Base-by-base conservation (phyloP, 2,113 vertebrate species). In the Australoheros scitulus region DNA sequence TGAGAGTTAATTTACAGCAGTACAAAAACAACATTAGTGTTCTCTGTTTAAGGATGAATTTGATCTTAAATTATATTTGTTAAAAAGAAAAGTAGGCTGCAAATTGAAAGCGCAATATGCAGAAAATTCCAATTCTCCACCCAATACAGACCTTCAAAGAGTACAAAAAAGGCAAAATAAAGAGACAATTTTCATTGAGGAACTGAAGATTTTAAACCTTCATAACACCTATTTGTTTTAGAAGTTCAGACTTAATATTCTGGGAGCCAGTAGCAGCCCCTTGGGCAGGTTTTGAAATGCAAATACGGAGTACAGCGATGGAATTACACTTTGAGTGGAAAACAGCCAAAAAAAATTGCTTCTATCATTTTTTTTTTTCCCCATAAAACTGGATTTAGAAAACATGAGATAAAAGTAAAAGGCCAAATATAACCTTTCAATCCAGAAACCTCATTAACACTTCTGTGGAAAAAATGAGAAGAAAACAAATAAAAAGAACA, bases 201-300 rank as follows among this genome's bases (percentile, higher is more conserved):
- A 72, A 81, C 43, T n/a, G 47, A 68, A 36, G 34, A 72, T 68
- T 85, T 63, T 74, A 74, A 91, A 88, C 26, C 55, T 83, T 89
- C 59, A 59, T 61, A 61, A 61, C 56, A 83, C 57, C 77, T 84
- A 65, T 86, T 88, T 90, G 84, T 78, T 80, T 84, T 15, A 36
- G 58, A 83, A 86, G 80, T 50, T 78, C 26, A 63, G 76, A 89
- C 57, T 86, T 85, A 22, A 75, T 68, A 76, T 88, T 77, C 74
- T 82, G 70, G 22, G 57, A 59, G 55, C 61, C 76, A 61, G 70
- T 3, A 29, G 59, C 58, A 64, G 80, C 58, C 90, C 72, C 85
- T 52, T 58, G 79, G 79, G 87, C 59, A 13, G 55, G 85, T 82
- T 90, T 91, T 90, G 85, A 92, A 92, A 92, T 92, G 89, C 83